Base-by-base conservation (phyloP, 1,140 invertebrate genomes). In the Drosophila quadrilineata region DNA sequence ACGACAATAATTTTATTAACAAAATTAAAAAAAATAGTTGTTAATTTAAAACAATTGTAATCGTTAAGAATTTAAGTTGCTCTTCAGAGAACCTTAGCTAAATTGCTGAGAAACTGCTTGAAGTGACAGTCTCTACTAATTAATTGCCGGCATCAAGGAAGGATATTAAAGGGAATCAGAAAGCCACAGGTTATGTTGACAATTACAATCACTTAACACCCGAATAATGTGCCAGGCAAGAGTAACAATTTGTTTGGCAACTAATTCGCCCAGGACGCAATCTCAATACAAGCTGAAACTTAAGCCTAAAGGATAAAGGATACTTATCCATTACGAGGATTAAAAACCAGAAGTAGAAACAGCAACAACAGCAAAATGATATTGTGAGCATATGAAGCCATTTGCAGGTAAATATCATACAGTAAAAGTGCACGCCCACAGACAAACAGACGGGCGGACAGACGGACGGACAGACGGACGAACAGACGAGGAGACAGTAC, bases 381-480 rank as follows among this genome's bases (percentile, higher is more conserved):
- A 69, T 40, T 57, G 59, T 56, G 53, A 71, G 70, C 58, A 68
- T 76, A 82, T 84, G 54, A 71, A 80, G 72, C 68, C 75, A 80
- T 75, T 79, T 79, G 60, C 52, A 57, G 63, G 38, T 62, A 72
- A 76, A 68, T 56, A 73, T 50, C 35, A 26, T 14, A 19, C n/a
- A n/a, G n/a, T 3, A n/a, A 16, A 22, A 28, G 46, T 28, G 19
- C 3, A 46, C 24, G 52, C 28, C 22, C 54, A 43, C 22, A 31
- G 21, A 26, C 21, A 28, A 19, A 38, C 41, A n/a, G n/a, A n/a
- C n/a, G n/a, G n/a, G n/a, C n/a, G n/a, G n/a, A n/a, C n/a, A n/a
- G n/a, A n/a, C n/a, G n/a, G n/a, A n/a, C n/a, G n/a, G n/a, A n/a
- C n/a, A n/a, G n/a, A n/a, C n/a, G n/a, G n/a, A n/a, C n/a, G n/a